These are phyloP conservation scores for Mellivora capensis DNA, from an alignment of 2,113 vertebrate species.

Conservation along the genomic window DNA sequence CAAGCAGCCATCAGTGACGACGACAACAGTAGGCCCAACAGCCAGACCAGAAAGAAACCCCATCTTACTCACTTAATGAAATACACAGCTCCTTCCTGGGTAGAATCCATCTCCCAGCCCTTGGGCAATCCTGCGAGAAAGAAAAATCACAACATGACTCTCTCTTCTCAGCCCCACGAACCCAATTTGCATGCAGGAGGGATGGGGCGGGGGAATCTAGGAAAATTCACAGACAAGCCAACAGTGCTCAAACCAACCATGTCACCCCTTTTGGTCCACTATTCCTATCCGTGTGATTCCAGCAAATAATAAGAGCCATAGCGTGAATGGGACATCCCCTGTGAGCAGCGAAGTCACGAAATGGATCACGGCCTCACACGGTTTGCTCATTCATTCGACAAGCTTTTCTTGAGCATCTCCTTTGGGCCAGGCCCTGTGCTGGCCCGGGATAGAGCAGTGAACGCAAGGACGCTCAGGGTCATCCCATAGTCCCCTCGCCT, in stretches of 20 bases:
- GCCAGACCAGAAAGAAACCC: background rate
- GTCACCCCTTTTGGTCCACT: background rate
- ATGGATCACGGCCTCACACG: background rate
- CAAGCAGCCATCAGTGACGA: background rate
- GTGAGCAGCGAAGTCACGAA: background rate
- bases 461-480: background rate
- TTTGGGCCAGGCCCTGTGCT: background rate
- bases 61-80: slow-evolving; percentile 85
- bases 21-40: background rate
- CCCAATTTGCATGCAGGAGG: background rate
- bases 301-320: background rate
- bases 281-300: background rate
- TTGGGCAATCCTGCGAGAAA: slow-evolving; percentile 79
- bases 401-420: background rate
- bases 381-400: background rate
- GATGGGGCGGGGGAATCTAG: background rate
- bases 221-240: background rate
- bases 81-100: slow-evolving; percentile 79
- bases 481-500: background rate
- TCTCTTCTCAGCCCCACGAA: background rate
- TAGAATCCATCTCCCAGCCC: slow-evolving; percentile 84
- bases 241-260: too few species aligned
- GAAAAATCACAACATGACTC: background rate
- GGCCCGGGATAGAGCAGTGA: background rate
- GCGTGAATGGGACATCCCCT: background rate